Evolutionary conservation across 2,888 invertebrate genomes (phyloP).

Genomic region (Tetragonula carbonaria): DNA sequence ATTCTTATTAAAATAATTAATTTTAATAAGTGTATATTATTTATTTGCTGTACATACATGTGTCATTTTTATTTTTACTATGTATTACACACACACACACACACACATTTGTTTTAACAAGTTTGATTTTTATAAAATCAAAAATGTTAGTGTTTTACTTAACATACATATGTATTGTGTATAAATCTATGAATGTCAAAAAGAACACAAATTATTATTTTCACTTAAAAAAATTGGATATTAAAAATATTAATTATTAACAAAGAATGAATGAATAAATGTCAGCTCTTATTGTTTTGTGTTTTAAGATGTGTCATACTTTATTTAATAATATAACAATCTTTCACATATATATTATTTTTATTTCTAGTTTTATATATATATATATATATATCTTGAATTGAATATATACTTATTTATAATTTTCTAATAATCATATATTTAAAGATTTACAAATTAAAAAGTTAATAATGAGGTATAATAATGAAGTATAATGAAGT

Average conservation of each 20-base stretch:
- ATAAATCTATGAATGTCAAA: too few species aligned
- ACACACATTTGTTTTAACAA: neutral
- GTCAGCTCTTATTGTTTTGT: neutral
- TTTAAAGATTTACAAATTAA: neutral
- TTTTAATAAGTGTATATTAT: neutral
- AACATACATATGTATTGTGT: neutral
- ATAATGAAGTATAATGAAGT: neutral
- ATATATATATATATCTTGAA: too few species aligned
- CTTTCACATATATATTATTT: neutral
- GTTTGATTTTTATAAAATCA: neutral
- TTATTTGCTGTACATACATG: neutral
- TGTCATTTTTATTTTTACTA: neutral
- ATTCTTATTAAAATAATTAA: neutral
- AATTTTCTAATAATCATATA: neutral
- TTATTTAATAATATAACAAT: neutral
- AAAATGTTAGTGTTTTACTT: neutral
- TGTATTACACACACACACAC: neutral
- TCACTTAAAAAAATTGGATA: neutral
- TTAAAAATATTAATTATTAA: neutral
- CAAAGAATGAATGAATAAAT: neutral
- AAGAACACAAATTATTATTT: neutral
- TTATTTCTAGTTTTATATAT: neutral
- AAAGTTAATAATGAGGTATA: neutral
- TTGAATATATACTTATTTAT: neutral
- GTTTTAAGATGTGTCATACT: neutral